These are phyloP conservation scores for Pygoscelis antarcticus DNA, from an alignment of 2,113 vertebrate species.

Conservation along the genomic window DNA sequence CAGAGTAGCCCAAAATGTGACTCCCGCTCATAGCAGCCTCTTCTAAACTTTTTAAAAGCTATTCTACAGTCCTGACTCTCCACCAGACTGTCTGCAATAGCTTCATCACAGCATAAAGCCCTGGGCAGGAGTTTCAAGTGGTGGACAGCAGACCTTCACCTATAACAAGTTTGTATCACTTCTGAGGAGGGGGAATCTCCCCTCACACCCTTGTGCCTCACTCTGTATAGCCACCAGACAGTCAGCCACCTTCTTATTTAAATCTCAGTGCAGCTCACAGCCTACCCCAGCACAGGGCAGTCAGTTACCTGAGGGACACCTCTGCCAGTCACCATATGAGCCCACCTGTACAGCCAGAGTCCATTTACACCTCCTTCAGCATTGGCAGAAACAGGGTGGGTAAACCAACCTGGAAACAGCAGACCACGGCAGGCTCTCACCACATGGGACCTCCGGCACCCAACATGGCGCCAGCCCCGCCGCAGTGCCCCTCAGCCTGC, in stretches of 20 bases:
- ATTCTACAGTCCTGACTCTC: background rate
- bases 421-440: rapidly evolving
- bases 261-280: background rate
- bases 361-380: background rate
- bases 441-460: rapidly evolving
- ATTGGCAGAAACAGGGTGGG: rapidly evolving
- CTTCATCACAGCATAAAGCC: background rate
- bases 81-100: background rate
- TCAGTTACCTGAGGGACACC: background rate
- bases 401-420: background rate
- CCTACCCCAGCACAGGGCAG: background rate
- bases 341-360: background rate
- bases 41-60: background rate
- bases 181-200: background rate
- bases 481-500: background rate
- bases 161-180: background rate
- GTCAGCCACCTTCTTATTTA: rapidly evolving
- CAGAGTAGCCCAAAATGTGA: background rate
- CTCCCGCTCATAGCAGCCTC: background rate
- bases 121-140: background rate
- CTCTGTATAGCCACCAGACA: rapidly evolving
- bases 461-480: rapidly evolving
- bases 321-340: background rate
- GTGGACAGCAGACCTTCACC: rapidly evolving
- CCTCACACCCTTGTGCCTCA: background rate